phyloP scores from a whole-genome alignment of 92 coral and sea anemone species.

The Diadumene lineata region DNA sequence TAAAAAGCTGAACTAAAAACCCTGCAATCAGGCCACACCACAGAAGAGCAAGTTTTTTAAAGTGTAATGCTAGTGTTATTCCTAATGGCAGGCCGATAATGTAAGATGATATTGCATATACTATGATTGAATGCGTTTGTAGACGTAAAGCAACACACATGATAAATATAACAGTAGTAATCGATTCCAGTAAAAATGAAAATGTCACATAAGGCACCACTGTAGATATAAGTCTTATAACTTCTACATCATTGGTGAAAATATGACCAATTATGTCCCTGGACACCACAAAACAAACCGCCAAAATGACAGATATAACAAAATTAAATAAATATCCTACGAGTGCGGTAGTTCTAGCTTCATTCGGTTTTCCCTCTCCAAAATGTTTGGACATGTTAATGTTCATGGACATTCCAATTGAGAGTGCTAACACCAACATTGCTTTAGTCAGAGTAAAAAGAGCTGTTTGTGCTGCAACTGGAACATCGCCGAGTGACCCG shows the following conservation, averaged over 20 bases:
- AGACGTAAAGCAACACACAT: neutral
- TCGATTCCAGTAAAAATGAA: conserved; percentile 6
- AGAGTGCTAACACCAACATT: neutral
- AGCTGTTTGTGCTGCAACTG: conserved; percentile 11
- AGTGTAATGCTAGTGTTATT: conserved; percentile 1
- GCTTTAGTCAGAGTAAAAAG: conserved; percentile 12
- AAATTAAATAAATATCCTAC: neutral
- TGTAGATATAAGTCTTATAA: too few species aligned
- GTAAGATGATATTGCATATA: conserved; percentile 3
- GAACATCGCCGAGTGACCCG: conserved; percentile 1
- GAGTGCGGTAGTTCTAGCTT: conserved; percentile 1
- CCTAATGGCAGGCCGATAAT: conserved; percentile 16
- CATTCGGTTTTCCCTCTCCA: conserved; percentile 3
- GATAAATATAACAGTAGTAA: conserved; percentile 10
- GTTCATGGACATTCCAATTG: conserved; percentile 15
- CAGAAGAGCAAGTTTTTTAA: neutral
- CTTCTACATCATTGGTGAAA: too few species aligned
- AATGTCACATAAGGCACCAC: conserved; percentile 4
- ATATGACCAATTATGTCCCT: too few species aligned
- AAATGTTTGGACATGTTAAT: conserved; percentile 13
- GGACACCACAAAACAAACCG: neutral
- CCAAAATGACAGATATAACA: neutral
- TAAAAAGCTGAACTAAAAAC: too few species aligned
- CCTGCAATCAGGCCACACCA: conserved; percentile 13
- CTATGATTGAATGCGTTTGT: conserved; percentile 1